A percentile compares a stretch with the other conserved stretches of the same genome.
Evolutionary conservation across 2,888 invertebrate species (phyloP).

Genomic region (Drosophila mimetica): DNA sequence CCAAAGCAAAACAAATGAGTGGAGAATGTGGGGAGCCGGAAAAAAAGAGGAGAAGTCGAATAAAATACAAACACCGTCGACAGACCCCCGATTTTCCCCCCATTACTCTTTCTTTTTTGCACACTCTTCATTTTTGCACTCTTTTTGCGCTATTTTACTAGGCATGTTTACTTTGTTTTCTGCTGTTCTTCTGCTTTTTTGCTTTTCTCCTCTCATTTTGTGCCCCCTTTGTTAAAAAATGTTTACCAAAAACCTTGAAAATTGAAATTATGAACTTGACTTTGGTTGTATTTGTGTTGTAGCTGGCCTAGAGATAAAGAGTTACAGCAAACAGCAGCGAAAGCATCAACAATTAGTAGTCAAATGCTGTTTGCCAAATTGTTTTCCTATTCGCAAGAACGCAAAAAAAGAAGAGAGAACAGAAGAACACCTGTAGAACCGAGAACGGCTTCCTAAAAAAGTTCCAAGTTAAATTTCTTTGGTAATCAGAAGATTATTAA

Average conservation of each 20-base stretch:
- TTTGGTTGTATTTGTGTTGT: slow-evolving; percentile 50
- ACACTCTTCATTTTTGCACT: slow-evolving; percentile 13
- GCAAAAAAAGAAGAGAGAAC: neutral
- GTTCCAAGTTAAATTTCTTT: neutral
- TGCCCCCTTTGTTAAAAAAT: slow-evolving; percentile 40
- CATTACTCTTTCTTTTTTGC: slow-evolving; percentile 21
- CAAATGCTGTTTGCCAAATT: slow-evolving; percentile 20
- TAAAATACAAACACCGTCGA: slow-evolving; percentile 28
- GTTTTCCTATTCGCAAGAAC: slow-evolving; percentile 1
- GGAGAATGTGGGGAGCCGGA: slow-evolving; percentile 21
- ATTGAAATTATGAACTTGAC: slow-evolving; percentile 73
- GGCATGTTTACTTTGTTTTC: slow-evolving; percentile 38
- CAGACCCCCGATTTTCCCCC: neutral
- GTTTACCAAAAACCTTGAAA: slow-evolving; percentile 71
- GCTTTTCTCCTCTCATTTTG: slow-evolving; percentile 13
- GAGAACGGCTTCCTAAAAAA: neutral
- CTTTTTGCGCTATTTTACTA: slow-evolving; percentile 40
- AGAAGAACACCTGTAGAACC: neutral
- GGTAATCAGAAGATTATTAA: too few relatives aligned
- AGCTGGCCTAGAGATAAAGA: slow-evolving; percentile 55
- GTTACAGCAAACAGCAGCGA: slow-evolving; percentile 52
- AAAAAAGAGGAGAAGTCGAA: slow-evolving; percentile 14
- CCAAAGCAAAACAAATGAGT: slow-evolving; percentile 34
- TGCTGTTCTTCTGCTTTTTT: slow-evolving; percentile 22
- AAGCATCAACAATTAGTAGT: slow-evolving; percentile 20